Conservation (phyloP, 2,888 invertebrate species). For the Polyploca ridens region DNA sequence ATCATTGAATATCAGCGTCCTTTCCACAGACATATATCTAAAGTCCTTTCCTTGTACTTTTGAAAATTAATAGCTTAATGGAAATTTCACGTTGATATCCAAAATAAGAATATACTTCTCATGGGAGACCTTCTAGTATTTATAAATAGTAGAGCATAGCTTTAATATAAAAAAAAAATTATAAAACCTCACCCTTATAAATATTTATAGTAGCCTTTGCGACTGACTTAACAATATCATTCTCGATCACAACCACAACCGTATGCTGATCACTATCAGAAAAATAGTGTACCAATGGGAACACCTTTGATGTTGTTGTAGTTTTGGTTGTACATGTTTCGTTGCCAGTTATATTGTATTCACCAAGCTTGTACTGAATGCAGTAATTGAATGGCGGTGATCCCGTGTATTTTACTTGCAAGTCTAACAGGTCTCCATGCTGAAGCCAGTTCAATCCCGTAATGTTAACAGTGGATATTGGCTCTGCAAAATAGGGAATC, state of each 20-base stretch:
- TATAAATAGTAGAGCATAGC: constrained; percentile 33
- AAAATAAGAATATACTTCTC: no score
- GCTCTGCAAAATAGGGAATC: constrained; percentile 66
- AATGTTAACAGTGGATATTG: constrained; percentile 88
- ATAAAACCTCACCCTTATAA: constrained; percentile 89
- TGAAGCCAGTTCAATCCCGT: constrained; percentile 93
- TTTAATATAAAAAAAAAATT: no score
- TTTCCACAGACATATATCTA: no score
- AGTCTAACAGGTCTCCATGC: constrained; percentile 90
- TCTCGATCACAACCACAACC: constrained; percentile 90
- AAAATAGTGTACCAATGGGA: constrained; percentile 88
- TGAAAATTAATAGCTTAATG: no score
- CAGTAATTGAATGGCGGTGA: constrained; percentile 91
- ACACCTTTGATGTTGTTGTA: constrained; percentile 81
- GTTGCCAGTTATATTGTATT: constrained; percentile 89
- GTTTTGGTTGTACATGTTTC: constrained; percentile 86
- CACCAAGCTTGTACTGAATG: constrained; percentile 85
- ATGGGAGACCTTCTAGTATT: no score
- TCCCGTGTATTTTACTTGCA: constrained; percentile 90
- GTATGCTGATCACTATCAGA: constrained; percentile 89
- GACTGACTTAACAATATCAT: constrained; percentile 89
- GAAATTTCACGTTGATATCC: no score
- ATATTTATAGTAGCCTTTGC: constrained; percentile 91
- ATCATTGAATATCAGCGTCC: no score
- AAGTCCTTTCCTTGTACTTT: no score